A percentile compares a stretch with the other conserved stretches of the same genome.
Conservation (phyloP, 2,797 vertebrate species). For the Microctenopoma stevenorrisi region DNA sequence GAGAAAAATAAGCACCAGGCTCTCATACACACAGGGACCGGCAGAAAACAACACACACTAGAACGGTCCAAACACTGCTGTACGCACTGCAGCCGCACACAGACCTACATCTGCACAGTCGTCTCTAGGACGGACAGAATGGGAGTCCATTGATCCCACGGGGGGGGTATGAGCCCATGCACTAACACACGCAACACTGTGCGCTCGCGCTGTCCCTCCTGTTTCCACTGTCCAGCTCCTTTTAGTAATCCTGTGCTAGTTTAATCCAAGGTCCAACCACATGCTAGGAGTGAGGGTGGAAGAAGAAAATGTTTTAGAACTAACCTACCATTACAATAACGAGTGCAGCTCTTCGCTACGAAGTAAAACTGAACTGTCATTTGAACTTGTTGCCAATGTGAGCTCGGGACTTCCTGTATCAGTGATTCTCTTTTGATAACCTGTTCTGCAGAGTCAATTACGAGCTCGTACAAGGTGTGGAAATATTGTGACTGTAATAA, state of each 20-base stretch:
- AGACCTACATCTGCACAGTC: conserved; percentile 15
- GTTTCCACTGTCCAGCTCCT: conserved; percentile 41
- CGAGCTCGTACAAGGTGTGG: conserved; percentile 17
- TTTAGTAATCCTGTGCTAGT: conserved; percentile 43
- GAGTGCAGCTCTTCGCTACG: too few species aligned
- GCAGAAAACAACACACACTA: neutral
- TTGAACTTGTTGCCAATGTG: neutral
- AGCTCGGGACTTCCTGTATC: neutral
- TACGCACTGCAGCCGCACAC: neutral
- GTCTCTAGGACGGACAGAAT: neutral
- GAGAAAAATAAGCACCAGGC: conserved; percentile 20
- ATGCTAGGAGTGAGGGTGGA: neutral
- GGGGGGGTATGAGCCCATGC: neutral
- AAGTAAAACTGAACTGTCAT: neutral
- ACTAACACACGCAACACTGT: conserved; percentile 1
- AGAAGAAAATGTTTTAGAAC: conserved; percentile 2
- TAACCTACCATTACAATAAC: too few species aligned
- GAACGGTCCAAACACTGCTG: neutral
- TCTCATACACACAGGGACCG: conserved; percentile 8
- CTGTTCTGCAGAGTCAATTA: neutral
- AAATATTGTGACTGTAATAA: neutral
- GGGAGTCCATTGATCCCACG: conserved; percentile 25
- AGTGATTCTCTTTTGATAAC: neutral
- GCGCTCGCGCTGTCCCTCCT: neutral
- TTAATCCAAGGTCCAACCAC: conserved; percentile 43